Percentiles rank a stretch among this genome's conserved stretches.
Evolutionary conservation across 2,113 vertebrate species (phyloP).

Genomic region (Carlito syrichta): DNA sequence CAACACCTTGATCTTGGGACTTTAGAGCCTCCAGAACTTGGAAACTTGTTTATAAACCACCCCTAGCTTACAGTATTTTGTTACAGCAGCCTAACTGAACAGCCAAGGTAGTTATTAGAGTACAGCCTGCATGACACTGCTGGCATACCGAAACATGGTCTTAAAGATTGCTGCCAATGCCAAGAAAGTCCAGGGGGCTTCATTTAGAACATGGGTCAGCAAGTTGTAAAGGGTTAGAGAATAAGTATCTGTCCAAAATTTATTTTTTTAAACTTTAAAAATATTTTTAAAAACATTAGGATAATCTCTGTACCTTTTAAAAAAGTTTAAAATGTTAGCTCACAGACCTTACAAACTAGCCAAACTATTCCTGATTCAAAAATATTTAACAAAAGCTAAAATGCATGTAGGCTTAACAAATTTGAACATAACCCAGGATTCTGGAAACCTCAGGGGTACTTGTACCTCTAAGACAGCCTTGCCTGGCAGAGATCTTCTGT

Average conservation of each 20-base stretch:
- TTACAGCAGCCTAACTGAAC: background rate
- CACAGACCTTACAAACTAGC: background rate
- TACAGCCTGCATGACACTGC: background rate
- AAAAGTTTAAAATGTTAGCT: background rate
- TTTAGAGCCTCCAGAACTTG: background rate
- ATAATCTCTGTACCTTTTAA: background rate
- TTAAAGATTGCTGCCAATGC: background rate
- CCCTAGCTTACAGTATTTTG: background rate
- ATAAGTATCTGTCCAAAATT: background rate
- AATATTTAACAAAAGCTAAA: background rate
- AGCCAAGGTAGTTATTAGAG: background rate
- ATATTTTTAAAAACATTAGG: no score
- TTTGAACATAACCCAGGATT: background rate
- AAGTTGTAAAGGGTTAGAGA: background rate
- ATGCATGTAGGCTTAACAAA: background rate
- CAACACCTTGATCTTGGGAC: background rate
- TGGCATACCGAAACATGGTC: background rate
- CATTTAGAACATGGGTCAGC: background rate
- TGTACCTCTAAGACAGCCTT: constrained; percentile 90
- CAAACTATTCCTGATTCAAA: background rate
- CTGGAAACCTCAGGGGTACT: background rate
- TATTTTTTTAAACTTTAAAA: no score
- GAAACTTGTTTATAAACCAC: background rate
- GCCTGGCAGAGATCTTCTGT: constrained; percentile 76
- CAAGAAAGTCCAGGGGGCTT: background rate